Evolutionary conservation across 2,888 invertebrate species (phyloP).

Genomic region (Agrilus cyanescens): DNA sequence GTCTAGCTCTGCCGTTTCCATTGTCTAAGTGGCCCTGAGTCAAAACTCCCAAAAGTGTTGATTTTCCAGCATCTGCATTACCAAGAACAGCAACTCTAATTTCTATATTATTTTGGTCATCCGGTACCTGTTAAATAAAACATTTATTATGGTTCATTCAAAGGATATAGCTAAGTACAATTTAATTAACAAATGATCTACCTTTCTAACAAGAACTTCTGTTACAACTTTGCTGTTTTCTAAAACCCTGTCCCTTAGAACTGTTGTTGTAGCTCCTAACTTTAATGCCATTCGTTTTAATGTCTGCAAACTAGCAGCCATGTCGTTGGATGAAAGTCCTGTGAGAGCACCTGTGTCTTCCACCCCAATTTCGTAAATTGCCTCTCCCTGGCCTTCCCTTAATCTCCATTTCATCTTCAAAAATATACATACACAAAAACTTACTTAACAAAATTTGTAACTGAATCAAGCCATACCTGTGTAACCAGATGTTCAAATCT

Average conservation of each 20-base stretch:
- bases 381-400: conserved; percentile 90
- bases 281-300: conserved; percentile 80
- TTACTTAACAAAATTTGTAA: neutral
- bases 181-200: conserved; percentile 23
- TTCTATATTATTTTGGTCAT: conserved; percentile 81
- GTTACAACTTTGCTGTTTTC: conserved; percentile 54
- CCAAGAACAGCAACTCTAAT: conserved; percentile 88
- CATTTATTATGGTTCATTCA: conserved; percentile 1
- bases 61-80: conserved; percentile 94
- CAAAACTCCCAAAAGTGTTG: conserved; percentile 87
- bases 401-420: conserved; percentile 90
- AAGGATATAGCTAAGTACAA: neutral
- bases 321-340: conserved; percentile 71
- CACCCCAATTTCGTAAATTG: conserved; percentile 95
- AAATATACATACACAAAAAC: neutral
- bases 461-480: conserved; percentile 46
- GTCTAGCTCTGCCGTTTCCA: conserved; percentile 83
- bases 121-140: conserved; percentile 51
- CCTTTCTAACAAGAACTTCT: conserved; percentile 82
- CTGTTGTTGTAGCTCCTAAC: conserved; percentile 69
- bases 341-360: conserved; percentile 79
- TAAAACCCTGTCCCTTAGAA: conserved; percentile 54
- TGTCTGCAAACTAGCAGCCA: conserved; percentile 77
- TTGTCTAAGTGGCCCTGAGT: conserved; percentile 95
- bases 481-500: conserved; percentile 94